phyloP scores from a whole-genome alignment of 2,888 invertebrate genomes.

The Acutogordius australiensis region DNA sequence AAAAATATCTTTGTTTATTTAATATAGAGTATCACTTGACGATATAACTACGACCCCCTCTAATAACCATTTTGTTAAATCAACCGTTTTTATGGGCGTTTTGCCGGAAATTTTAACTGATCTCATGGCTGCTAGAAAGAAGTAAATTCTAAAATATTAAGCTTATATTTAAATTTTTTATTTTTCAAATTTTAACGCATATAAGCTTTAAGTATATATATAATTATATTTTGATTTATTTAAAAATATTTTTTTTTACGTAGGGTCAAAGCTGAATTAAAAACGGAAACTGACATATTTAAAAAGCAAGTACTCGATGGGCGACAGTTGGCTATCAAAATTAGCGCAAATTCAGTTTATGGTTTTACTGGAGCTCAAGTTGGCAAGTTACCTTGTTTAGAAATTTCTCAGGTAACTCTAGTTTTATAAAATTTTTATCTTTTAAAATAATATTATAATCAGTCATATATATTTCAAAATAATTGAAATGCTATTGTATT shows the following conservation, averaged over 20 bases:
- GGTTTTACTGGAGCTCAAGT: slow-evolving; percentile 98
- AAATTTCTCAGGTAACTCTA: slow-evolving; percentile 53
- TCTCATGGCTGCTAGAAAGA: slow-evolving; percentile 56
- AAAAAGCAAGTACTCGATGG: slow-evolving; percentile 75
- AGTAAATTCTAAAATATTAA: too few species aligned
- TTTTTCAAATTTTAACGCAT: too few species aligned
- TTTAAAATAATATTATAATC: too few species aligned
- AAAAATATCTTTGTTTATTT: too few species aligned
- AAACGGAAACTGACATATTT: slow-evolving; percentile 65
- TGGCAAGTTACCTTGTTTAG: slow-evolving; percentile 70
- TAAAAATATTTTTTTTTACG: not conserved
- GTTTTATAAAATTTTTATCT: too few species aligned
- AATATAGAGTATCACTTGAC: not conserved
- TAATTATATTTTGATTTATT: too few species aligned
- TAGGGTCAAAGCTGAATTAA: slow-evolving; percentile 60
- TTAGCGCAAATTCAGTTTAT: slow-evolving; percentile 95
- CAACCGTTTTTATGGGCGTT: slow-evolving; percentile 52
- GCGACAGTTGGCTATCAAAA: slow-evolving; percentile 76
- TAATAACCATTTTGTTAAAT: slow-evolving; percentile 62
- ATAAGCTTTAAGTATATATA: too few species aligned
- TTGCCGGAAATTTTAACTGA: slow-evolving; percentile 81
- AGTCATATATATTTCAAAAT: too few species aligned
- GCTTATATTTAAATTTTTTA: too few species aligned
- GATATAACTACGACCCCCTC: slow-evolving; percentile 47
- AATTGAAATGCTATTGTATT: too few species aligned